Percentiles rank a stretch among this genome's conserved stretches.
Evolutionary conservation across 2,888 invertebrate species (phyloP).

Genomic region (Cantharis nigra): DNA sequence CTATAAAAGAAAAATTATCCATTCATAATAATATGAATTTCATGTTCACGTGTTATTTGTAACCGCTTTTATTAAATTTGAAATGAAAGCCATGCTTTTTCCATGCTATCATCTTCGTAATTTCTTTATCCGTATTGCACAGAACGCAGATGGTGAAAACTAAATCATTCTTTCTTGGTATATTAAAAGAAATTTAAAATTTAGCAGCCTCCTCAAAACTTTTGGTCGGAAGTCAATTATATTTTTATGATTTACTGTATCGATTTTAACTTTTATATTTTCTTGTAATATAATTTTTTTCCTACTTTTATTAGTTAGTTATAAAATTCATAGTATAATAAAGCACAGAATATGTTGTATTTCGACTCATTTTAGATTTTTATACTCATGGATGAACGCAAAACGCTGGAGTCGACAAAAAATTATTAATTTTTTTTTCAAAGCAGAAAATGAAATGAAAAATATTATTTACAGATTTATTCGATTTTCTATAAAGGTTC

Average conservation of each 20-base stretch:
- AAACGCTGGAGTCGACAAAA: neutral
- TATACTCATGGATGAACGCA: neutral
- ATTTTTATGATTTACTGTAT: slow-evolving; percentile 7
- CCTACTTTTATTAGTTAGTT: neutral
- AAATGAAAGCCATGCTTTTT: slow-evolving; percentile 49
- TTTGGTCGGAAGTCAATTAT: slow-evolving; percentile 19
- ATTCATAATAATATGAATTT: slow-evolving; percentile 27
- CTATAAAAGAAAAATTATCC: slow-evolving; percentile 28
- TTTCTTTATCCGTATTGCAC: slow-evolving; percentile 47
- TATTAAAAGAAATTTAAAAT: slow-evolving; percentile 50
- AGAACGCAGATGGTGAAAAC: slow-evolving; percentile 47
- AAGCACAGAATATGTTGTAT: neutral
- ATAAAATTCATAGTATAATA: neutral
- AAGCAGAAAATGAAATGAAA: neutral
- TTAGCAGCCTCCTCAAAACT: slow-evolving; percentile 38
- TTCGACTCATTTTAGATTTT: neutral
- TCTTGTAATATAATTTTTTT: neutral
- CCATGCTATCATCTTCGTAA: slow-evolving; percentile 46
- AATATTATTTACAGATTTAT: neutral
- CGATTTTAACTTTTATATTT: neutral
- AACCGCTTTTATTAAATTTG: slow-evolving; percentile 48
- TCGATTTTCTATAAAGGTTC: slow-evolving; percentile 32
- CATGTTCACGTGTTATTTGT: slow-evolving; percentile 39
- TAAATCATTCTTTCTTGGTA: slow-evolving; percentile 47
- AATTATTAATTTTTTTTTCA: neutral